Conservation (phyloP, 1,140 invertebrate species). For the Pemphigus obesinymphae region DNA sequence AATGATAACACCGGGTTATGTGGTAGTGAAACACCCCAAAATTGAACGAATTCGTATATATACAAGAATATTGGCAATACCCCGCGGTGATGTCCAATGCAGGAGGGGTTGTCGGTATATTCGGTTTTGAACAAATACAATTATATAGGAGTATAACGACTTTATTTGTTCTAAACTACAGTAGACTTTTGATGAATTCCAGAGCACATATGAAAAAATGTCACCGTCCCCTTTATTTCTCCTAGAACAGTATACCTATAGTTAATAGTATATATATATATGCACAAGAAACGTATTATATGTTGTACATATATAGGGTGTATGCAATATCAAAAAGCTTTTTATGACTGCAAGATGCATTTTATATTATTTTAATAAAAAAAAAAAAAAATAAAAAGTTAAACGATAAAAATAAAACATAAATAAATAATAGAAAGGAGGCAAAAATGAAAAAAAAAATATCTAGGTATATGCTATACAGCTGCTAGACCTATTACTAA, state of each 20-base stretch:
- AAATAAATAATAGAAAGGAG: too few species aligned
- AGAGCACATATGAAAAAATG: not conserved
- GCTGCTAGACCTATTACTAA: too few species aligned
- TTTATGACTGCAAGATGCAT: not conserved
- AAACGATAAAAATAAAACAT: too few species aligned
- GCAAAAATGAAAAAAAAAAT: too few species aligned
- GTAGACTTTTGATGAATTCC: slow-evolving; percentile 7
- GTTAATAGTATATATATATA: too few species aligned
- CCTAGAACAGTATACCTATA: not conserved
- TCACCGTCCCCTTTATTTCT: not conserved
- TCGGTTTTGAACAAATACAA: not conserved
- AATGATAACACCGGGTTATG: not conserved
- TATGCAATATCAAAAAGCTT: not conserved
- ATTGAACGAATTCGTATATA: not conserved
- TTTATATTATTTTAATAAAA: too few species aligned
- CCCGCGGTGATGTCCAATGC: slow-evolving; percentile 11
- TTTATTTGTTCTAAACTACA: not conserved
- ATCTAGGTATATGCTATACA: too few species aligned
- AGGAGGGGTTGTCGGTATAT: not conserved
- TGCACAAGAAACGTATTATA: too few species aligned
- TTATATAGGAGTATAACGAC: not conserved
- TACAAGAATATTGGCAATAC: not conserved
- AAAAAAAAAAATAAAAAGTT: too few species aligned
- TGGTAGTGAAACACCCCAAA: not conserved
- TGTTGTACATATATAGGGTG: not conserved